Evolutionary conservation across 1,140 invertebrate genomes (phyloP).

Genomic region (Eumaeus atala): DNA sequence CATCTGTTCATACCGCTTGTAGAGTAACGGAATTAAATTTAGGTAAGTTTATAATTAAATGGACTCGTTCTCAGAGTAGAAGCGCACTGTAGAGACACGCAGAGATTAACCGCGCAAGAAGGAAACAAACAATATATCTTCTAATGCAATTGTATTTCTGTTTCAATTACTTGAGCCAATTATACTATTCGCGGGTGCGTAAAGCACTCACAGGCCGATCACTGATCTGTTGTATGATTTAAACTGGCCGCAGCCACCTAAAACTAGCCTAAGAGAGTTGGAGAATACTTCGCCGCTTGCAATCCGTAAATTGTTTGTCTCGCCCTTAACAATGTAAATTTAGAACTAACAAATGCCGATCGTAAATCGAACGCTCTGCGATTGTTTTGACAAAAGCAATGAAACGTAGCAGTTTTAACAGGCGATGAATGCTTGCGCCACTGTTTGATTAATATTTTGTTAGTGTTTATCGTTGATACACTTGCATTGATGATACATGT

Average conservation of each 20-base stretch:
- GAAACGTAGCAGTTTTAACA: constrained; percentile 44
- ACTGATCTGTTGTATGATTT: background rate
- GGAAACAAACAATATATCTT: background rate
- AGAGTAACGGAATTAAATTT: constrained; percentile 53
- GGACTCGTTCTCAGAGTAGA: background rate
- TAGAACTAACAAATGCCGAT: constrained; percentile 66
- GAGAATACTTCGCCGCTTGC: constrained; percentile 51
- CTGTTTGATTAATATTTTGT: constrained; percentile 6
- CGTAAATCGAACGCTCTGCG: constrained; percentile 57
- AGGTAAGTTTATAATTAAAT: constrained; percentile 42
- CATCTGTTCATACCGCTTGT: constrained; percentile 58
- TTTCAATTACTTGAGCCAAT: background rate
- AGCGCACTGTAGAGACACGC: background rate
- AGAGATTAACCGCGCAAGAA: constrained; percentile 1
- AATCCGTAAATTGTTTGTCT: constrained; percentile 68
- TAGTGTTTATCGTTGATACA: constrained; percentile 7
- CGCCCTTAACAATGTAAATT: constrained; percentile 69
- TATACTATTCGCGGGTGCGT: constrained; percentile 2
- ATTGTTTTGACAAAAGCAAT: constrained; percentile 66
- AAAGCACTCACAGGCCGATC: background rate
- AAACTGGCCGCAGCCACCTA: background rate
- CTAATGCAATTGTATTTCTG: background rate
- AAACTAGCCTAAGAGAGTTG: constrained; percentile 7
- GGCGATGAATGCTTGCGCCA: constrained; percentile 17
- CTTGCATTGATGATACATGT: background rate